These are phyloP conservation scores for Arvicanthis niloticus DNA, from an alignment of 2,113 vertebrate genomes.

Conservation along the genomic window DNA sequence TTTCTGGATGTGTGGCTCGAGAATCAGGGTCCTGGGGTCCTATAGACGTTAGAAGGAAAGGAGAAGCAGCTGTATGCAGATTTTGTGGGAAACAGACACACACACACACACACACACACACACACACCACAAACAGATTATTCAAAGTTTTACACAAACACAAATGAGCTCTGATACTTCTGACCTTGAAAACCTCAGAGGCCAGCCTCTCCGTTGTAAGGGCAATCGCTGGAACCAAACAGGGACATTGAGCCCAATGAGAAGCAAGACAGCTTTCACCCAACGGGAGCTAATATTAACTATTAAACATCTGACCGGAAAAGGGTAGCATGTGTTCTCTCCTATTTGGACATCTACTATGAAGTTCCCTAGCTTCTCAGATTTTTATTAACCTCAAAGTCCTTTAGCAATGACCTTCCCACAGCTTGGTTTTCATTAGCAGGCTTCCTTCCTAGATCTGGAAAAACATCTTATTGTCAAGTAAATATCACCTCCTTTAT, in stretches of 20 bases:
- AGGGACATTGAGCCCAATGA: not conserved
- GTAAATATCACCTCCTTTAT: not conserved
- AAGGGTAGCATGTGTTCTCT: not conserved
- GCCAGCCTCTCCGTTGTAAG: not conserved
- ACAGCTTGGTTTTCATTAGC: conserved; percentile 36
- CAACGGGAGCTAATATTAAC: not conserved
- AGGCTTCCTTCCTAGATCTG: not conserved
- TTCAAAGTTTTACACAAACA: not conserved
- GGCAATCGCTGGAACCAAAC: not conserved
- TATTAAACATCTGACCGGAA: not conserved
- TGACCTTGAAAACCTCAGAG: not conserved
- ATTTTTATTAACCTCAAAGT: conserved; percentile 34
- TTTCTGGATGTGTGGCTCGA: not conserved
- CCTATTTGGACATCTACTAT: not conserved
- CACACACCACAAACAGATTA: not conserved
- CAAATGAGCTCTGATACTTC: not conserved
- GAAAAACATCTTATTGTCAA: conserved; percentile 32
- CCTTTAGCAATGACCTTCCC: conserved; percentile 39
- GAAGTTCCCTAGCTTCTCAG: conserved; percentile 15
- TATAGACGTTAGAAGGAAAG: not conserved
- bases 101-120: not conserved
- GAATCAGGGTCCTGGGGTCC: not conserved
- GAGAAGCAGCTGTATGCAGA: not conserved
- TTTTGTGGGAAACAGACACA: conserved; percentile 4
- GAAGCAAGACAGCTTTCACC: not conserved